Base-by-base conservation (phyloP, 2,113 vertebrate species). In the Atrichornis clamosus region DNA sequence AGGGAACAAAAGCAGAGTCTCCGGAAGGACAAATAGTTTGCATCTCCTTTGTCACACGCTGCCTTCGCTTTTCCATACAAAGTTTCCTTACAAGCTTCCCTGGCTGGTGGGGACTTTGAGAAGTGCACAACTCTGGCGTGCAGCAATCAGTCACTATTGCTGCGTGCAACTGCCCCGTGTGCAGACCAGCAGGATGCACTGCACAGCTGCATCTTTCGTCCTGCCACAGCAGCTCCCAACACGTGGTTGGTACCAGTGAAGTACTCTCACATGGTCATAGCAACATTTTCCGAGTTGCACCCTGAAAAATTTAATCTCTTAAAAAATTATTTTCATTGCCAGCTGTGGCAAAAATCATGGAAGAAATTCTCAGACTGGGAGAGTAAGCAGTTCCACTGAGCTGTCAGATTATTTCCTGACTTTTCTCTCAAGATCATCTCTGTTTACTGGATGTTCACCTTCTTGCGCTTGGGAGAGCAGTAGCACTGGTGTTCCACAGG, bases 1-100 rank as follows among this genome's bases (percentile, higher is more conserved):
- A 93, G 69, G 35, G 46, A 94, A 69, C 49, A 85, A 91, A 89
- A 59, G 11, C 83, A 73, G 56, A 89, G 46, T 83, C n/a, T 93
- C 65, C 0, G 0, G 35, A 79, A 93, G 74, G 70, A 93, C 81
- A 93, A 87, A 76, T 30, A 76, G 20, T 87, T 92, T 74, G 30
- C 47, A 33, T 50, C 27, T 83, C 55, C 37, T 87, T 89, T 91
- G 69, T 91, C 62, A 47, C 33, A 47, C 1, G 0, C 50, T 79
- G 75, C 44, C 53, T 89, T 94, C 12, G 2, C 49, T 93, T 60
- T 81, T 82, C 52, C 37, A 82, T 37, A 60, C 42, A 68, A 75
- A 84, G 39, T 15, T 69, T 53, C 63, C 84, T 87, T 69, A 46
- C 63, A 62, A 78, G 33, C 32, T 78, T 86, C 21, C 35, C 35